Base-by-base conservation (phyloP, 2,888 invertebrate genomes). In the Plagiodera versicolora region DNA sequence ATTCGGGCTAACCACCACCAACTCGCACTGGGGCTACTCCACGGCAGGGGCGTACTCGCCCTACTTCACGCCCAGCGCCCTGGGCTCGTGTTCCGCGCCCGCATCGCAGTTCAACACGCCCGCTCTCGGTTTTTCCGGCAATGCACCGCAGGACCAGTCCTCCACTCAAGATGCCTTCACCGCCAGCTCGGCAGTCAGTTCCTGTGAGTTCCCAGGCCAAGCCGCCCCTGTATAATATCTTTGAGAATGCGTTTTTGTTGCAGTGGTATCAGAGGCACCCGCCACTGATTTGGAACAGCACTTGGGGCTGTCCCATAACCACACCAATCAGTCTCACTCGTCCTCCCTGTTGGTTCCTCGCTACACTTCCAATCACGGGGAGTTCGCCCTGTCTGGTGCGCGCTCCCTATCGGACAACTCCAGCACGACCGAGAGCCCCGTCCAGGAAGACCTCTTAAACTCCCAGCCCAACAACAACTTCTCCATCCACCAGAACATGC, bases 1-100 rank as follows among this genome's bases (percentile, higher is more conserved):
- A 80, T 92, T 93, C 77, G 91, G 92, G 47, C 81, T 92, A 76
- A 90, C 91, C 79, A 89, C 91, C 73, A 88, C 91, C 72, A 93
- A 94, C 80, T 89, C 92, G 10, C 91, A 91, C 77, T 94, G 94
- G 94, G 92, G 94, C 67, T 93, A 93, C 78, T 89, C 93, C 45
- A 87, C 92, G 48, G 90, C 93, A 24, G 89, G 91, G 59, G 92
- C 92, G 11, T 94, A 94, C 80, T 92, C 93, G 0, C 91, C 93
- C 11, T 94, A 94, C 78, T 84, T 94, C 73, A 87, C 87, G 47
- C 81, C 84, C 50, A 86, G 87, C 72, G 85, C 87, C 69, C 76
- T 87, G 66, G 89, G 89, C 28, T 91, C 89, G 17, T 92, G 89
- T 75, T 90, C 89, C 47, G 90, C 89, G 56, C 90, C 89, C 0